phyloP scores from a whole-genome alignment of 1,140 invertebrate species.

The Leptopilina boulardi region DNA sequence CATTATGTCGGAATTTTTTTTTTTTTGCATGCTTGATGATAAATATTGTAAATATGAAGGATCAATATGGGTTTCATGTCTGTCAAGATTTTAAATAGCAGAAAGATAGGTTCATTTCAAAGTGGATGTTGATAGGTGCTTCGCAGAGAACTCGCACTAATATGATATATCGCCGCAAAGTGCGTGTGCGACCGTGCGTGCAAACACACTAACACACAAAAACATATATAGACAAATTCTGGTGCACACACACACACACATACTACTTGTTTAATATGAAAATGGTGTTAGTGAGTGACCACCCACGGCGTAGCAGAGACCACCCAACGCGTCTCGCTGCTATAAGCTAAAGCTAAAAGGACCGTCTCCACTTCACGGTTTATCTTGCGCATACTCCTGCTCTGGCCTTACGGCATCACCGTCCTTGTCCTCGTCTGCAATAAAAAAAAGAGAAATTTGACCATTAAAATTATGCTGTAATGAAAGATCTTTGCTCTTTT shows the following conservation, averaged over 20 bases:
- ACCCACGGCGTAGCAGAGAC: constrained; percentile 61
- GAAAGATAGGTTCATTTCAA: constrained; percentile 22
- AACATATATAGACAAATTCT: not conserved
- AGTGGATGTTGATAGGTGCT: constrained; percentile 35
- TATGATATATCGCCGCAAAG: constrained; percentile 61
- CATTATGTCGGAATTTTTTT: too few relatives aligned
- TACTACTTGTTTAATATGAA: constrained; percentile 66
- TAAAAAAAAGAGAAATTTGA: constrained; percentile 1
- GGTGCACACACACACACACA: constrained; percentile 34
- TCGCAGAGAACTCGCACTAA: constrained; percentile 47
- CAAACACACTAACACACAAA: not conserved
- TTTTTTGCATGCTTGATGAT: not conserved
- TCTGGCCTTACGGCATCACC: constrained; percentile 48
- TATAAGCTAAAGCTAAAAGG: constrained; percentile 44
- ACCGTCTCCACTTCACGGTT: constrained; percentile 54
- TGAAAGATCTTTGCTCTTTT: constrained; percentile 21
- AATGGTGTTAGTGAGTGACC: constrained; percentile 70
- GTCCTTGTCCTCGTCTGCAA: constrained; percentile 46
- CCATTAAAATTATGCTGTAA: not conserved
- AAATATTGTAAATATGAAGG: not conserved
- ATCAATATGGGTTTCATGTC: constrained; percentile 6
- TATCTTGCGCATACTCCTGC: constrained; percentile 55
- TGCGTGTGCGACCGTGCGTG: constrained; percentile 40
- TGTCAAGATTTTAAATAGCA: constrained; percentile 17
- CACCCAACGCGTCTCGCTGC: constrained; percentile 55